Evolutionary conservation across 1,140 invertebrate genomes (phyloP).

Genomic region (Ylistrum balloti): DNA sequence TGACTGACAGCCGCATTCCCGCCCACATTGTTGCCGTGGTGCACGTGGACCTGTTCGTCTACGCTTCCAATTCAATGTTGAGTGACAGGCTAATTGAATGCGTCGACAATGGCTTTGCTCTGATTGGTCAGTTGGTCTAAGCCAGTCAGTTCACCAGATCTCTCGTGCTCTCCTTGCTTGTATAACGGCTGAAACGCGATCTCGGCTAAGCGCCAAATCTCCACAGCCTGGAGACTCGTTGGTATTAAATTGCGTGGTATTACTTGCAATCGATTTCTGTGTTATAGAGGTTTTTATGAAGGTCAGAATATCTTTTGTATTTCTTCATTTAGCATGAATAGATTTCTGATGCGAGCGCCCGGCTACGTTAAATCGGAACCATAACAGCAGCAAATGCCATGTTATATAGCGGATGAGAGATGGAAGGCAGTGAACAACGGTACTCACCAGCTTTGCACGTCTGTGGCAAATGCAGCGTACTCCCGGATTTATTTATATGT

Average conservation of each 20-base stretch:
- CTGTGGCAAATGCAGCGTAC: not conserved
- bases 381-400: not conserved
- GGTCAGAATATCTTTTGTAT: slow-evolving; percentile 45
- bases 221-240: slow-evolving; percentile 2
- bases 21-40: not conserved
- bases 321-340: slow-evolving; percentile 47
- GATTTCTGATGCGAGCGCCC: slow-evolving; percentile 42
- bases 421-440: not conserved
- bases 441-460: not conserved
- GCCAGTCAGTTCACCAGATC: not conserved
- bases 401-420: not conserved
- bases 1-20: not conserved
- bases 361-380: slow-evolving; percentile 12
- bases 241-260: slow-evolving; percentile 42
- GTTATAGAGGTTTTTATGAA: slow-evolving; percentile 46
- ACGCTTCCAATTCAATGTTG: not conserved
- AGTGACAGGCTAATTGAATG: slow-evolving; percentile 33
- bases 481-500: not conserved
- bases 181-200: not conserved
- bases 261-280: slow-evolving; percentile 40
- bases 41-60: not conserved
- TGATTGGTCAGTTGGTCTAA: slow-evolving; percentile 7
- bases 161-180: not conserved
- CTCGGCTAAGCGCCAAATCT: slow-evolving; percentile 36
- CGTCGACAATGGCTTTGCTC: slow-evolving; percentile 20